Percentiles rank a stretch among this genome's conserved stretches.
These are phyloP conservation scores for Eospalax fontanierii DNA, from an alignment of 2,797 vertebrate species.

Conservation along the genomic window DNA sequence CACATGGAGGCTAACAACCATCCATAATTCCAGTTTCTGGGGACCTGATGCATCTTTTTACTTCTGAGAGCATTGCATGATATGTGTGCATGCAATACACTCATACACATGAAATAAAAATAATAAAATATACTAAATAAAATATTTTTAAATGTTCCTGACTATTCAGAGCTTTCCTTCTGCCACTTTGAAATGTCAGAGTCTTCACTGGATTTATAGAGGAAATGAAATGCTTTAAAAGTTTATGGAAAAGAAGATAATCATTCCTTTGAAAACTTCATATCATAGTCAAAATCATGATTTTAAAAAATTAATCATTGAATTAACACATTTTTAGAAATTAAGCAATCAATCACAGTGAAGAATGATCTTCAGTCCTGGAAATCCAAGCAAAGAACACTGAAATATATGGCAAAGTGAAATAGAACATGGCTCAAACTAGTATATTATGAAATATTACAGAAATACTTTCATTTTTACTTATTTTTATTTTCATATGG, in stretches of 20 bases:
- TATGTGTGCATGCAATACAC: too few relatives aligned
- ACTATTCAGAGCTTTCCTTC: neutral
- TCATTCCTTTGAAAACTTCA: constrained; percentile 46
- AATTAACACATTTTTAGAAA: neutral
- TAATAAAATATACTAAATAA: too few relatives aligned
- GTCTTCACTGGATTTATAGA: constrained; percentile 19
- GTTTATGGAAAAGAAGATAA: constrained; percentile 20
- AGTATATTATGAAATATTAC: constrained; percentile 3
- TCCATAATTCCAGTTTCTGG: too few relatives aligned
- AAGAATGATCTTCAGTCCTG: constrained; percentile 39
- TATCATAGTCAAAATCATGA: neutral
- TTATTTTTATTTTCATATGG: too few relatives aligned
- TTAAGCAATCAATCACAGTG: neutral
- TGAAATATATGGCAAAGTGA: too few relatives aligned
- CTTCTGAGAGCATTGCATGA: too few relatives aligned
- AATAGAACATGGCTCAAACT: constrained; percentile 15
- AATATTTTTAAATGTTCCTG: too few relatives aligned
- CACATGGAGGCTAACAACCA: too few relatives aligned
- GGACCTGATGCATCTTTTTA: too few relatives aligned
- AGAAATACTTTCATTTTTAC: constrained; percentile 64
- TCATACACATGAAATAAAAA: too few relatives aligned
- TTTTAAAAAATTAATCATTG: constrained; percentile 29
- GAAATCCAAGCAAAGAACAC: constrained; percentile 3
- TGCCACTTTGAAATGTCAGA: constrained; percentile 40
- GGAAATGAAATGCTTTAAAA: constrained; percentile 52